Evolutionary conservation across 1,140 invertebrate species (phyloP), one percentile per base, ranked within the genome.

Genomic region (Cyrtorhinus lividipennis): DNA sequence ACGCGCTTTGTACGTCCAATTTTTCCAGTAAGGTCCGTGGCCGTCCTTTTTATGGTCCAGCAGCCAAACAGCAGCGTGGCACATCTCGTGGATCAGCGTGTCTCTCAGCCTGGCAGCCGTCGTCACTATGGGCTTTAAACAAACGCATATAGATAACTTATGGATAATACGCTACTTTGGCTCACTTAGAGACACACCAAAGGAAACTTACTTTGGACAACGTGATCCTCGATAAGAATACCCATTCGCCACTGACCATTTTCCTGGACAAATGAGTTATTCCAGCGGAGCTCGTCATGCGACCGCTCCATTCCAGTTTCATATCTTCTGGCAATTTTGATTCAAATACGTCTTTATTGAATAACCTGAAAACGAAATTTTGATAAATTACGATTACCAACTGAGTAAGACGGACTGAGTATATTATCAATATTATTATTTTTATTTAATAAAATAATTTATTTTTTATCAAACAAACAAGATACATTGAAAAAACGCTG

Each of bases 81-180:
- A 95, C 74, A 95, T 75, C 74, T 94, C 91, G 72, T 94, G 91
- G 46, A 93, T 80, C 13, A 95, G 77, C 0, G 91, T 94, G 70
- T 93, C 90, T 18, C 91, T 74, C 22, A 93, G 70, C 64, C 90
- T 76, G 68, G 88, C 86, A n/a, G 84, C 76, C 1, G 74, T 78
- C 68, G 87, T 85, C 56, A 87, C 61, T 62, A 82, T 79, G 74
- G 83, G 48, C 48, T 53, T 5, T 5, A 5, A 53, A 53, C 18
- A 22, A 12, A 53, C 8, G 48, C n/a, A n/a, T n/a, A n/a, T n/a
- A 38, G 15, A 38, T 38, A 38, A 38, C 30, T 38, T n/a, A 15
- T 38, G 30, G 15, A 38, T 38, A 38, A 38, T 38, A 38, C n/a
- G n/a, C n/a, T n/a, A n/a, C n/a, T n/a, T n/a, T n/a, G n/a, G n/a